A percentile compares a stretch with the other conserved stretches of the same genome.
These are phyloP conservation scores for Delia radicum DNA, from an alignment of 1,140 invertebrate species.

Conservation along the genomic window DNA sequence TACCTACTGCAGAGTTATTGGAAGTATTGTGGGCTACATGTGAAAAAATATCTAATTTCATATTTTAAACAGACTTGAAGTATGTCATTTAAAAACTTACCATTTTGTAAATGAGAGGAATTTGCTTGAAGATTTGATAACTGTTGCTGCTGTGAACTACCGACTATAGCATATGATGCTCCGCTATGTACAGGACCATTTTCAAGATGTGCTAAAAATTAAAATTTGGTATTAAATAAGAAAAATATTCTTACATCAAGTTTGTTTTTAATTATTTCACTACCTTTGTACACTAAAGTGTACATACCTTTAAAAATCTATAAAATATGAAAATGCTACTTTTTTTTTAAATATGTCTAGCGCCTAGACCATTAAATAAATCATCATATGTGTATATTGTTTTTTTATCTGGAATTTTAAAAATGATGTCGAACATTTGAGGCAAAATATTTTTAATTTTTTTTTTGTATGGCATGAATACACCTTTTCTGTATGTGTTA, in stretches of 20 bases:
- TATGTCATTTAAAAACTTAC: conserved; percentile 29
- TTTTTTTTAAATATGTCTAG: too few species aligned
- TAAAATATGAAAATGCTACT: too few species aligned
- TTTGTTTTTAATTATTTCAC: not conserved
- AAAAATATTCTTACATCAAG: not conserved
- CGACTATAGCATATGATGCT: conserved; percentile 35
- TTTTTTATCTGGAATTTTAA: too few species aligned
- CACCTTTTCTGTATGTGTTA: too few species aligned
- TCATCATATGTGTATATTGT: too few species aligned
- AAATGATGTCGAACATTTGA: too few species aligned
- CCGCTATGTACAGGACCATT: conserved; percentile 46
- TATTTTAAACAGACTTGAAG: not conserved
- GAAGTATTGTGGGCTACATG: conserved; percentile 28
- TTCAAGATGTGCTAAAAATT: conserved; percentile 46
- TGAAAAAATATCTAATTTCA: not conserved
- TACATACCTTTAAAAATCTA: not conserved
- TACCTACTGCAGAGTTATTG: conserved; percentile 29
- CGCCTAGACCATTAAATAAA: too few species aligned
- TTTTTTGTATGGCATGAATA: too few species aligned
- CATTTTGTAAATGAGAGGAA: conserved; percentile 54
- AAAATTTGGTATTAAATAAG: not conserved
- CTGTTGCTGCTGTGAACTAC: conserved; percentile 42
- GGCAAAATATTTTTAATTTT: too few species aligned
- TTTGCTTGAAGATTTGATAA: conserved; percentile 55
- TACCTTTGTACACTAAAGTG: too few species aligned